phyloP scores from a whole-genome alignment of 2,888 invertebrate genomes.

The Amphiduros pacificus region DNA sequence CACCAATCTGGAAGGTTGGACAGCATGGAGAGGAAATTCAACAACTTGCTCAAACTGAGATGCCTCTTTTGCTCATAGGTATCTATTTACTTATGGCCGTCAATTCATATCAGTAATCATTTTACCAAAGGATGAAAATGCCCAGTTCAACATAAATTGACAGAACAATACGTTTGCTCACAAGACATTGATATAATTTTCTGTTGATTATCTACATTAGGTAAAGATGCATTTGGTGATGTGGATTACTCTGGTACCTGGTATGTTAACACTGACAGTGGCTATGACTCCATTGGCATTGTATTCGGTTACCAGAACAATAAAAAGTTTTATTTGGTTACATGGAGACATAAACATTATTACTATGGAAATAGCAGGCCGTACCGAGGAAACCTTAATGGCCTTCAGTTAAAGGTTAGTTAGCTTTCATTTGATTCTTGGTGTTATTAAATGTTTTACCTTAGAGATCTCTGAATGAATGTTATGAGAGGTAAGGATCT shows the following conservation, averaged over 20 bases:
- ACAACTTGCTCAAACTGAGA: constrained; percentile 35
- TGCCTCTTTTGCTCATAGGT: constrained; percentile 45
- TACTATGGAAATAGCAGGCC: constrained; percentile 32
- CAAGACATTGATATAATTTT: neutral
- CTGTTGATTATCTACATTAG: too few relatives aligned
- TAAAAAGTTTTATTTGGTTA: constrained; percentile 64
- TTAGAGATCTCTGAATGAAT: too few relatives aligned
- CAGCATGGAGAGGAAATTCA: constrained; percentile 76
- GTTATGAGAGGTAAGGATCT: too few relatives aligned
- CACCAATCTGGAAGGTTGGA: constrained; percentile 91
- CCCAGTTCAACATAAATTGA: too few relatives aligned
- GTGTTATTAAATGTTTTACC: neutral
- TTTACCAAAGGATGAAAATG: too few relatives aligned
- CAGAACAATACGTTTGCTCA: neutral
- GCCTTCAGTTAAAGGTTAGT: constrained; percentile 48
- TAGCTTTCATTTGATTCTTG: constrained; percentile 13
- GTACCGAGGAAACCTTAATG: constrained; percentile 38
- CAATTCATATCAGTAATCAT: neutral
- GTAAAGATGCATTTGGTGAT: constrained; percentile 38
- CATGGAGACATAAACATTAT: constrained; percentile 38
- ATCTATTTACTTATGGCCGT: neutral
- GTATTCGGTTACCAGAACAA: constrained; percentile 48
- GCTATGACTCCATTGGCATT: constrained; percentile 40
- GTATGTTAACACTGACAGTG: constrained; percentile 32
- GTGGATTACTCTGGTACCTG: constrained; percentile 44